phyloP scores from a whole-genome alignment of 2,888 invertebrate genomes.

The Leucophora obtusa region DNA sequence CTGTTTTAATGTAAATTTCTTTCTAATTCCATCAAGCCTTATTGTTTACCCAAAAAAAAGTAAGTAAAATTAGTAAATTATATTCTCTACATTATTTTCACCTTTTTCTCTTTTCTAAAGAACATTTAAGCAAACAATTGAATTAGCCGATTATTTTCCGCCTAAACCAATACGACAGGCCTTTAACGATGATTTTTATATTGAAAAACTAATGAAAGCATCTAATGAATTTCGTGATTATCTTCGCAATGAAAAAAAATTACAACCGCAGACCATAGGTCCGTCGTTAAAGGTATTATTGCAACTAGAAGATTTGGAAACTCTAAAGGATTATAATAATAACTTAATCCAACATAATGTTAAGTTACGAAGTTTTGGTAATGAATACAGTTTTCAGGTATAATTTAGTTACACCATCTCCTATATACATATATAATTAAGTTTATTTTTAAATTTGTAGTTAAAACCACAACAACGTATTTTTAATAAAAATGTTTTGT shows the following conservation, averaged over 20 bases:
- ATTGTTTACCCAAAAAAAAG: conserved; percentile 66
- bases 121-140: conserved; percentile 47
- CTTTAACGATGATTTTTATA: conserved; percentile 41
- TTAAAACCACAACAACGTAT: conserved; percentile 31
- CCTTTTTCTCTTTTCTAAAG: conserved; percentile 31
- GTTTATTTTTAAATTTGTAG: conserved; percentile 18
- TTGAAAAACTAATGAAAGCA: conserved; percentile 34
- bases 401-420: background rate
- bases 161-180: conserved; percentile 52
- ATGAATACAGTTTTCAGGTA: conserved; percentile 52
- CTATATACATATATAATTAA: background rate
- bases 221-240: conserved; percentile 68
- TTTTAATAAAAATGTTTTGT: conserved; percentile 41
- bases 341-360: conserved; percentile 67
- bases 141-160: conserved; percentile 61
- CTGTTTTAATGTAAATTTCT: background rate
- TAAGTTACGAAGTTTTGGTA: conserved; percentile 63
- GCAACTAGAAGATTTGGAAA: conserved; percentile 74
- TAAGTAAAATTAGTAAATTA: conserved; percentile 7
- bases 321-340: conserved; percentile 66
- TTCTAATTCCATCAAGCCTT: conserved; percentile 64
- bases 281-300: conserved; percentile 68
- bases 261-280: conserved; percentile 67
- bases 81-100: background rate
- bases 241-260: conserved; percentile 57